phyloP scores from a whole-genome alignment of 2,888 invertebrate genomes.

The Trichogramma evanescens region DNA sequence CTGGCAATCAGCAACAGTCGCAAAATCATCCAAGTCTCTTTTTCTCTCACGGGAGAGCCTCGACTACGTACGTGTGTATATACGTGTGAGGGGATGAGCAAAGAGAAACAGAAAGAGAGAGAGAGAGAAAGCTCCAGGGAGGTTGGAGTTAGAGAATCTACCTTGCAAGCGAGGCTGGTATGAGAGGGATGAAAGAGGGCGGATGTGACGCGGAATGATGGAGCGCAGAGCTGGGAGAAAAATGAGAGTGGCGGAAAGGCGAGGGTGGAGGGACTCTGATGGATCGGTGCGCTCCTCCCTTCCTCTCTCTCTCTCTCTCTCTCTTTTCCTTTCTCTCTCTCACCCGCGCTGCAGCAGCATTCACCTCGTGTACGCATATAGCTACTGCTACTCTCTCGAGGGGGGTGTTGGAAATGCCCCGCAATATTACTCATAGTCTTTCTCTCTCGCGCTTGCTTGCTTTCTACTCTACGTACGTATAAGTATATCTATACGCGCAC shows the following conservation, averaged over 20 bases:
- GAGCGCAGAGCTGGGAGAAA: slow-evolving; percentile 48
- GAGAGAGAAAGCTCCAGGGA: slow-evolving; percentile 18
- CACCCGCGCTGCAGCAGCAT: slow-evolving; percentile 26
- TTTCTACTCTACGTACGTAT: too few species aligned
- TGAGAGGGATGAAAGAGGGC: slow-evolving; percentile 44
- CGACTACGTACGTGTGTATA: slow-evolving; percentile 3
- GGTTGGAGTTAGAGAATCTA: slow-evolving; percentile 22
- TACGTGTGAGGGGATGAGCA: slow-evolving; percentile 9
- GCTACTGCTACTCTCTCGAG: slow-evolving; percentile 30
- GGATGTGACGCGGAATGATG: slow-evolving; percentile 47
- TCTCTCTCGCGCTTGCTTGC: slow-evolving; percentile 9
- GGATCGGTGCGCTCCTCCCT: slow-evolving; percentile 43
- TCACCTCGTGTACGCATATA: slow-evolving; percentile 32
- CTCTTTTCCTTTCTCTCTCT: slow-evolving; percentile 31
- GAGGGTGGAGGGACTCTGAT: slow-evolving; percentile 47
- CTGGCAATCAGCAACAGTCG: slow-evolving; percentile 38
- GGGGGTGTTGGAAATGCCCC: slow-evolving; percentile 43
- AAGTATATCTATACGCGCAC: slow-evolving; percentile 22
- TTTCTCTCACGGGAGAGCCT: slow-evolving; percentile 4
- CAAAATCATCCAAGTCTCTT: neutral
- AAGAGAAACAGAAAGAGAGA: slow-evolving; percentile 15
- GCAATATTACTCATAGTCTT: slow-evolving; percentile 48
- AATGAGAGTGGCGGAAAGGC: slow-evolving; percentile 48
- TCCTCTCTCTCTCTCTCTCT: slow-evolving; percentile 21
- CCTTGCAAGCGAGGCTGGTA: slow-evolving; percentile 11